Base-by-base conservation (phyloP, 2,888 invertebrate genomes). In the Ennomos fuscantarius region DNA sequence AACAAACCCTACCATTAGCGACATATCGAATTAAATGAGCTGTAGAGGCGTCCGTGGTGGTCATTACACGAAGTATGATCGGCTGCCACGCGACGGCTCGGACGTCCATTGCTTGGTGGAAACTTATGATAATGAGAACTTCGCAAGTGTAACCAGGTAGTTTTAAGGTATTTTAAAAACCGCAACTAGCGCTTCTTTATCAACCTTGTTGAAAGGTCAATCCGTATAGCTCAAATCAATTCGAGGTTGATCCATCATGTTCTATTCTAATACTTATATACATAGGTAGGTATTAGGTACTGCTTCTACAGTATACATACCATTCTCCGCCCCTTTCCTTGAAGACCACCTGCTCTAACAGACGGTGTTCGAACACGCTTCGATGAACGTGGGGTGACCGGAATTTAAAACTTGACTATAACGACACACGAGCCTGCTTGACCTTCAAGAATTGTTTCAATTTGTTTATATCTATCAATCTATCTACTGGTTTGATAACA, bases 261-360 rank as follows among this genome's bases (percentile, higher is more conserved):
- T 3, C 5, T 1, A 24, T 24, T 24, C 24, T 5, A 24, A 24
- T 24, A 24, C 24, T 24, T 6, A 24, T 24, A 0, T 24, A 24
- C 3, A 24, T 24, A 24, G n/a, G n/a, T 24, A 24, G 24, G 24
- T 24, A 24, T 46, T 24, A 49, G 13, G 35, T 58, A 49, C 49
- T 54, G 48, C 35, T 15, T 41, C 34, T 24, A 24, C 24, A 24
- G 24, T 24, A 6, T 24, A 48, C 31, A 47, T 13, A 47, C 24
- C 12, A 39, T 39, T 24, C 32, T 36, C 47, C 57, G 52, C 64
- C 67, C 68, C 65, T 63, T 67, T 65, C 68, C 61, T 65, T 59
- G 63, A 66, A 63, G 66, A 70, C 75, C 81, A 82, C 82, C 82
- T 83, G 82, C 72, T 68, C 45, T 62, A 72, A 73, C 80, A 80